Percentiles rank a stretch among this genome's conserved stretches.
Conservation (phyloP, 2,888 invertebrate genomes). For the Amorpha juglandis region DNA sequence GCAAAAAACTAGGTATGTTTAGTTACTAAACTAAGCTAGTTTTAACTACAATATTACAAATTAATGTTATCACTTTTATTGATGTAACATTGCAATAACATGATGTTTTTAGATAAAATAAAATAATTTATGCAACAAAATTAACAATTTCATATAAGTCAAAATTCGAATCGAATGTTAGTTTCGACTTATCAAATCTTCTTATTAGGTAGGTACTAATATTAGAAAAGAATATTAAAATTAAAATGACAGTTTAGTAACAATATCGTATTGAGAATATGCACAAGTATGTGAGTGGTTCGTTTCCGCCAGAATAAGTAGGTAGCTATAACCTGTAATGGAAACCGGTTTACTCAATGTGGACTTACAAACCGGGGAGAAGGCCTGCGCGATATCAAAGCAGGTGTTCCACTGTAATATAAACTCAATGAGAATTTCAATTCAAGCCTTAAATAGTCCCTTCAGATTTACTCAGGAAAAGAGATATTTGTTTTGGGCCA, state of each 20-base stretch:
- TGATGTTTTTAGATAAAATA: too few relatives aligned
- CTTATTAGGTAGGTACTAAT: too few relatives aligned
- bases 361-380: constrained; percentile 77
- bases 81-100: too few relatives aligned
- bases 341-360: constrained; percentile 81
- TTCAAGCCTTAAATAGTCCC: constrained; percentile 67
- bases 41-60: too few relatives aligned
- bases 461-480: constrained; percentile 61
- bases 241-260: constrained; percentile 10
- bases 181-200: too few relatives aligned
- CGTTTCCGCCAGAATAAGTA: constrained; percentile 82
- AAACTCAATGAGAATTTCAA: constrained; percentile 81
- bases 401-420: constrained; percentile 78
- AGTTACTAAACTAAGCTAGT: too few relatives aligned
- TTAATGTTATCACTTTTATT: too few relatives aligned
- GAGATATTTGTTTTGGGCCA: too few relatives aligned
- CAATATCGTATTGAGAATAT: constrained; percentile 47
- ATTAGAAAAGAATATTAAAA: neutral
- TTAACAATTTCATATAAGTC: too few relatives aligned
- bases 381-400: constrained; percentile 81
- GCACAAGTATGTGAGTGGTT: constrained; percentile 69
- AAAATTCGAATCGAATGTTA: too few relatives aligned
- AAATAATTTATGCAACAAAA: too few relatives aligned
- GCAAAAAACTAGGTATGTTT: too few relatives aligned
- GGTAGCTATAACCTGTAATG: constrained; percentile 82